These are phyloP conservation scores for Lucilia cuprina DNA, from an alignment of 1,140 invertebrate species.

Conservation along the genomic window DNA sequence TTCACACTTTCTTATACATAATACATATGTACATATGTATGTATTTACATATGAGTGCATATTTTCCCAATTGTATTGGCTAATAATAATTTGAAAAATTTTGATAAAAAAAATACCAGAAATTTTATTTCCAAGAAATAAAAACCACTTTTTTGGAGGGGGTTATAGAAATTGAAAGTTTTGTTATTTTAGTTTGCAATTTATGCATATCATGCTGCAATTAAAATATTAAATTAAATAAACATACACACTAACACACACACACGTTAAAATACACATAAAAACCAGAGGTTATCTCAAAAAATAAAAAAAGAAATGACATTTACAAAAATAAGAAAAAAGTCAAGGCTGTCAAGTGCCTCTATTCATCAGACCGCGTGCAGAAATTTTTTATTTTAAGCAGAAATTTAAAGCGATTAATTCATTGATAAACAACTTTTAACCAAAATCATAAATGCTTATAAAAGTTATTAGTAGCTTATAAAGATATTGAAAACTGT, in stretches of 20 bases:
- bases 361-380: conserved; percentile 1
- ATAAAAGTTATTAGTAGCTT: no score
- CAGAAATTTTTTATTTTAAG: neutral
- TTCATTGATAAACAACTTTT: neutral
- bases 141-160: neutral
- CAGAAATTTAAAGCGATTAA: neutral
- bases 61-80: neutral
- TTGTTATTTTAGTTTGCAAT: neutral
- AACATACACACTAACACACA: neutral
- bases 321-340: neutral
- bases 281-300: neutral
- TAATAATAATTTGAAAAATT: neutral
- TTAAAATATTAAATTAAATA: neutral
- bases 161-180: neutral
- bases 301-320: neutral
- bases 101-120: neutral
- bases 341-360: conserved; percentile 2
- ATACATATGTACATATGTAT: no score
- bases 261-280: no score
- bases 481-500: no score
- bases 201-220: neutral
- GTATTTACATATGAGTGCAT: no score
- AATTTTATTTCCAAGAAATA: neutral
- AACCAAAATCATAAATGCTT: no score
- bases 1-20: neutral